Evolutionary conservation across 64 coral and sea anemone species (phyloP).

Genomic region (Pocillopora damicornis): DNA sequence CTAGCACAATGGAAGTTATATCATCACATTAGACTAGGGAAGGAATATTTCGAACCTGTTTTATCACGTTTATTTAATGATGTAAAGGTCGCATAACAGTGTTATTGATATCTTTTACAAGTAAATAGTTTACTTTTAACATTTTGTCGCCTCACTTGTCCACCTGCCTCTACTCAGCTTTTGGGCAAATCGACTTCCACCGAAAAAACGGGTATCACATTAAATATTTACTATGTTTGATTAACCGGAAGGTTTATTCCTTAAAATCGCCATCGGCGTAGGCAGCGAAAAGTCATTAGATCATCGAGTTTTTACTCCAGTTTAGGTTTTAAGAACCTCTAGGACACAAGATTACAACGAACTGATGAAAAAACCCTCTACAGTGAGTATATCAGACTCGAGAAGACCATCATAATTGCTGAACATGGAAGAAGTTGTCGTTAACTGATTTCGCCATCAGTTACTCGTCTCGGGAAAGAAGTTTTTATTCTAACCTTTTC

Average conservation of each 20-base stretch:
- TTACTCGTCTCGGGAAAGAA: neutral
- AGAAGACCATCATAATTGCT: neutral
- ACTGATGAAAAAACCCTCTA: neutral
- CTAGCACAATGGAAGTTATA: no score
- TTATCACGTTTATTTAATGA: no score
- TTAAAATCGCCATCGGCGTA: neutral
- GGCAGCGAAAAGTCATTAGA: slow-evolving; percentile 22
- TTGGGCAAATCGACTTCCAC: slow-evolving; percentile 2
- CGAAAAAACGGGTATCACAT: slow-evolving; percentile 15
- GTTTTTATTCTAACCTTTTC: neutral
- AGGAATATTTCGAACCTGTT: no score
- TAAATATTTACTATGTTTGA: slow-evolving; percentile 30
- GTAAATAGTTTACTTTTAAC: slow-evolving; percentile 1
- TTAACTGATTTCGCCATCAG: slow-evolving; percentile 5
- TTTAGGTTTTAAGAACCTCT: neutral
- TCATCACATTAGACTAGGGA: no score
- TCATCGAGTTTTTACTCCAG: neutral
- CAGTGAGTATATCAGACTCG: neutral
- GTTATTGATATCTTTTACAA: no score
- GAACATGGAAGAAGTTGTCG: neutral
- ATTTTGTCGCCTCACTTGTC: neutral
- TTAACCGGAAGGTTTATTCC: neutral
- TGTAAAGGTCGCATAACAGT: no score
- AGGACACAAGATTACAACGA: neutral
- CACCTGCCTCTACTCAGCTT: neutral